phyloP scores from a whole-genome alignment of 2,797 vertebrate species.

The Myotis vivesi region DNA sequence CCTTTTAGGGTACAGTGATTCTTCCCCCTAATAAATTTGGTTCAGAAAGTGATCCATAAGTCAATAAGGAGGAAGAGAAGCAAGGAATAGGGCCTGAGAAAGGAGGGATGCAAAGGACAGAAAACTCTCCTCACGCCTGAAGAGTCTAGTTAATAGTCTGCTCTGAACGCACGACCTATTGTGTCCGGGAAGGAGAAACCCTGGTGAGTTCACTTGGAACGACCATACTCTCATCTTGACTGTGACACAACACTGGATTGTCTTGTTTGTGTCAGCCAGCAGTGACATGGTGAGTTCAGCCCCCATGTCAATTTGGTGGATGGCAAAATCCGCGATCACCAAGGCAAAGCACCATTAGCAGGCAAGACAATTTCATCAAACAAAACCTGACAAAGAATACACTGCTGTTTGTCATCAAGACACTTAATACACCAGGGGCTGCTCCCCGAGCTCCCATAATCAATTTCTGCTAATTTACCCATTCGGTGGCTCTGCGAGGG shows the following conservation, averaged over 20 bases:
- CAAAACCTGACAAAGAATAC: conserved; percentile 77
- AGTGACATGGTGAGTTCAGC: conserved; percentile 65
- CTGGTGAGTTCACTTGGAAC: not conserved
- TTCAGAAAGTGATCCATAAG: not conserved
- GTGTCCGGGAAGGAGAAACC: conserved; percentile 25
- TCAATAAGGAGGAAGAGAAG: not conserved
- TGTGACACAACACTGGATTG: conserved; percentile 57
- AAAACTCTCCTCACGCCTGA: too few relatives aligned
- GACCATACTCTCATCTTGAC: conserved; percentile 47
- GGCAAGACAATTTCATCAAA: conserved; percentile 82
- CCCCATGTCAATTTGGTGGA: conserved; percentile 75
- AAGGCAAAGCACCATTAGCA: conserved; percentile 76
- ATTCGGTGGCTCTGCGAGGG: conserved; percentile 71
- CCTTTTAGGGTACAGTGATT: not conserved
- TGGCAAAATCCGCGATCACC: conserved; percentile 73
- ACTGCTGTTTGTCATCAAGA: conserved; percentile 82
- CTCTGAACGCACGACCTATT: not conserved
- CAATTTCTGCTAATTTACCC: conserved; percentile 84
- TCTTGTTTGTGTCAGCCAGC: conserved; percentile 58
- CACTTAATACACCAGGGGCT: conserved; percentile 76
- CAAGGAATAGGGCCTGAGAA: not conserved
- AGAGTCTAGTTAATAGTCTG: not conserved
- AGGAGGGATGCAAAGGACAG: too few relatives aligned
- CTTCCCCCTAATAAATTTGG: not conserved
- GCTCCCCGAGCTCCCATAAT: conserved; percentile 81